These are phyloP conservation scores for Hippocampus zosterae DNA, from an alignment of 2,113 vertebrate species.

Conservation along the genomic window DNA sequence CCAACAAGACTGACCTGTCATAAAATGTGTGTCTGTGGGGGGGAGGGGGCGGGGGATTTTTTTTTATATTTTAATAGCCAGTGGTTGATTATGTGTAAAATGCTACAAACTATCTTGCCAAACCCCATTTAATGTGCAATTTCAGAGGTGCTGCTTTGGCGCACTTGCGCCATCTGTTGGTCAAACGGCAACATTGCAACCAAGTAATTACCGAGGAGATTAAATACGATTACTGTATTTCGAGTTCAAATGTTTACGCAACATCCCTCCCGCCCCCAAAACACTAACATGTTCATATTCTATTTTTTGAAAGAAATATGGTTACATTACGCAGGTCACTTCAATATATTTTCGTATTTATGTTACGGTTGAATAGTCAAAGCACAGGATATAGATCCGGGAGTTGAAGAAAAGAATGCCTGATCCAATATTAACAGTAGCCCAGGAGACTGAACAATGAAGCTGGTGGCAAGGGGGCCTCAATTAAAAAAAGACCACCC, in stretches of 20 bases:
- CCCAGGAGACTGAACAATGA: conserved; percentile 53
- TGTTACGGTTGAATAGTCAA: not conserved
- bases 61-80: no score
- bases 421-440: conserved; percentile 59
- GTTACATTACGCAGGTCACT: not conserved
- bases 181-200: conserved; percentile 7
- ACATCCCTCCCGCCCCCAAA: no score
- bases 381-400: conserved; percentile 44
- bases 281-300: not conserved
- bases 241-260: not conserved
- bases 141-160: not conserved
- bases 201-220: not conserved
- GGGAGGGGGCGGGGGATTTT: no score
- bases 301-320: no score
- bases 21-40: not conserved
- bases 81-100: not conserved
- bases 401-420: conserved; percentile 26
- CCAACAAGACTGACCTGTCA: conserved; percentile 3
- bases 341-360: not conserved
- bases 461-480: conserved; percentile 8
- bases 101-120: not conserved
- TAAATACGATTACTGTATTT: not conserved
- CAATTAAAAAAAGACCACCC: not conserved
- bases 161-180: conserved; percentile 44
- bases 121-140: not conserved